Evolutionary conservation across 2,113 vertebrate species (phyloP).

Genomic region (Pimephales promelas): DNA sequence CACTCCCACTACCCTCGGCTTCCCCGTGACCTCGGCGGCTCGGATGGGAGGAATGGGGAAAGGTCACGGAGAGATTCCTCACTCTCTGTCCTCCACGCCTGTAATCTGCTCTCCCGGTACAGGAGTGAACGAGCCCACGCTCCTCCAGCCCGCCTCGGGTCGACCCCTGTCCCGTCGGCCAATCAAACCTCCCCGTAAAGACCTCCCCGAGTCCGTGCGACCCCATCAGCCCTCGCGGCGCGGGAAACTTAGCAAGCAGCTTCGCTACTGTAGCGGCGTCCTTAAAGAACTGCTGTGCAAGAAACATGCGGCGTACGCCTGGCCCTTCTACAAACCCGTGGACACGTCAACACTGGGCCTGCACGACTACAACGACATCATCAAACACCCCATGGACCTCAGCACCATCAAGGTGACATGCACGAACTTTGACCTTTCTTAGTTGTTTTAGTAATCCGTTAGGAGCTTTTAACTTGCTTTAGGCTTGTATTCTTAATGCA

Average conservation of each 20-base stretch:
- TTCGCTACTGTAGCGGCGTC: constrained; percentile 90
- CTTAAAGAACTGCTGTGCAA: constrained; percentile 93
- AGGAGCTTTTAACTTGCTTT: too few relatives aligned
- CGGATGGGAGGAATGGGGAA: constrained; percentile 77
- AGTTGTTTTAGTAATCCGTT: too few relatives aligned
- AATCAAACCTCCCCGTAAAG: constrained; percentile 92
- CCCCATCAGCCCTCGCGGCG: constrained; percentile 83
- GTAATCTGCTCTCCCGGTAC: constrained; percentile 69
- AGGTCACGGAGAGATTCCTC: constrained; percentile 73
- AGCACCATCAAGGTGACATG: constrained; percentile 83
- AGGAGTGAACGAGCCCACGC: constrained; percentile 61
- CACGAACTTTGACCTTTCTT: not conserved
- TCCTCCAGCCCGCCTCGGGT: constrained; percentile 70
- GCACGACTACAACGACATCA: constrained; percentile 95
- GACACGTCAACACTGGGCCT: constrained; percentile 87
- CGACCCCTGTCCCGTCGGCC: constrained; percentile 87
- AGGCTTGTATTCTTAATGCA: too few relatives aligned
- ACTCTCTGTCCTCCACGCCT: constrained; percentile 67
- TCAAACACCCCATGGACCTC: constrained; percentile 97
- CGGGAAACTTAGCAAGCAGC: constrained; percentile 85
- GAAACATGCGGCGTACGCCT: constrained; percentile 91
- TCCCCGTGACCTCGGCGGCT: constrained; percentile 72
- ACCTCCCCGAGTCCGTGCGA: constrained; percentile 88
- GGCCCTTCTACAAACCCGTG: constrained; percentile 96
- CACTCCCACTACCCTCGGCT: constrained; percentile 86